A percentile compares a stretch with the other conserved stretches of the same genome.
Conservation (phyloP, 2,113 vertebrate species). For the Anarhynchus alexandrinus region DNA sequence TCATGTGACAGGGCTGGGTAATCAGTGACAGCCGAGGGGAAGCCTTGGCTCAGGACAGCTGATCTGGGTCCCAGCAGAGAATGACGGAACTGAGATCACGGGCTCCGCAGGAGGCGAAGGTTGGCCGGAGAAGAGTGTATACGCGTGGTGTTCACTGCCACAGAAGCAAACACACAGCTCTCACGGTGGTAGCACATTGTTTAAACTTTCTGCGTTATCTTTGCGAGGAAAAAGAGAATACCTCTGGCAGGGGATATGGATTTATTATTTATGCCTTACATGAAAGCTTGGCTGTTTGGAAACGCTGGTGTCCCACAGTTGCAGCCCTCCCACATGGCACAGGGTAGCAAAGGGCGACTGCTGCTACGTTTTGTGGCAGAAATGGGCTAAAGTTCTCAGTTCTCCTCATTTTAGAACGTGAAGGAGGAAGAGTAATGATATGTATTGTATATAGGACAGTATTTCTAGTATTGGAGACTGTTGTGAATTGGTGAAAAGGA, state of each 20-base stretch:
- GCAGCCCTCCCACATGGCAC: background rate
- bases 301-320: background rate
- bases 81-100: background rate
- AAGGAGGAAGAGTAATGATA: background rate
- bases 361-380: background rate
- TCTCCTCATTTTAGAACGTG: background rate
- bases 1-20: background rate
- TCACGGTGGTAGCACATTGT: background rate
- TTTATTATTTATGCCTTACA: background rate
- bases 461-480: background rate
- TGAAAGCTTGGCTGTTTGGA: background rate
- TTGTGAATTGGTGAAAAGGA: background rate
- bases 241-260: background rate
- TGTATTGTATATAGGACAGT: background rate
- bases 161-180: background rate
- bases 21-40: background rate
- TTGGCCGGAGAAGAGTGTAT: background rate
- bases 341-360: background rate
- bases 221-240: background rate
- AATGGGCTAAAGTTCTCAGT: background rate
- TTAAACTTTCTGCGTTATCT: background rate
- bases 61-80: background rate
- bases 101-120: background rate
- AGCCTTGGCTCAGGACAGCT: background rate
- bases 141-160: fast-evolving